Evolutionary conservation across 2,888 invertebrate genomes (phyloP), one percentile per base, ranked within the genome.

Genomic region (Theristus sp.): DNA sequence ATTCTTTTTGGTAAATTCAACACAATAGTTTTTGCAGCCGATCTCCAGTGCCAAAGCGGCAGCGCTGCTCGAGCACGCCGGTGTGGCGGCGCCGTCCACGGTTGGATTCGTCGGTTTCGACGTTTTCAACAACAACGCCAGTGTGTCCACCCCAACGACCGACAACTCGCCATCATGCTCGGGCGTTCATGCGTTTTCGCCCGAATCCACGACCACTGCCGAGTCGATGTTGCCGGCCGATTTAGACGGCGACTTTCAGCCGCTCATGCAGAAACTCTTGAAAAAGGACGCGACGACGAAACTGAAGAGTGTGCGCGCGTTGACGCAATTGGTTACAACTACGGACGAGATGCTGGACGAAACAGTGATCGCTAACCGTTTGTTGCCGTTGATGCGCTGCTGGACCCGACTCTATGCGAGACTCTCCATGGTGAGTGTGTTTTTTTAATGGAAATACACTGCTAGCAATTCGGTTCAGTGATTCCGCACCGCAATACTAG

Each of bases 31-130:
- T n/a, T 38, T 38, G 10, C 38, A 38, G 38, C 10, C 20, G 10
- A 13, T 38, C 38, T 13, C 38, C 38, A 38, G 38, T 38, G 38
- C 38, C 38, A 38, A 38, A 38, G 38, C 38, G 20, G 38, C 38
- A 13, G 38, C 38, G 10, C 38, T 38, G 38, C 20, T 38, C 10
- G 38, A 38, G 20, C 10, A 38, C 20, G 10, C 38, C 20, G 38
- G 38, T 20, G 20, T 38, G 20, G 10, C 38, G 38, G 52, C 25
- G 52, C 52, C 13, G n/a, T 52, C 52, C n/a, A 52, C 60, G 13
- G 58, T 57, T 20, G 47, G 53, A 20, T 62, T 62, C 26, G 25
- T 62, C 24, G 62, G 62, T 20, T 60, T 62, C 56, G 62, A 62
- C 29, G 60, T n/a, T n/a, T n/a, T n/a, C n/a, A n/a, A n/a, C n/a